Conservation (phyloP, 2,113 vertebrate species). For the Heterotilapia buettikoferi region DNA sequence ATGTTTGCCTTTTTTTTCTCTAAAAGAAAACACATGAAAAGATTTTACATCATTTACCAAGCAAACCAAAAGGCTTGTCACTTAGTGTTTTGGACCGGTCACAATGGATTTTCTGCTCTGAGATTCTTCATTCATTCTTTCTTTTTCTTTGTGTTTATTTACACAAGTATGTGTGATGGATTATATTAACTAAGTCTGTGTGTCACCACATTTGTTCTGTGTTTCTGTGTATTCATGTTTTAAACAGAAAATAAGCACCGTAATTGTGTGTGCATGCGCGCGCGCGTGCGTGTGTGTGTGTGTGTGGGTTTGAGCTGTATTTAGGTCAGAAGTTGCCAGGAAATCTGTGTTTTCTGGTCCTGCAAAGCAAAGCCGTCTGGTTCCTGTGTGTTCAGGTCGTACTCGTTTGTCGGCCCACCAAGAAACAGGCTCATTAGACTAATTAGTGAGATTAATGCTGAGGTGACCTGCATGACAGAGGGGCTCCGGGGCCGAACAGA, state of each 20-base stretch:
- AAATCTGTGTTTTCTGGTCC: slow-evolving; percentile 16
- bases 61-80: not conserved
- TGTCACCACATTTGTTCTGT: not conserved
- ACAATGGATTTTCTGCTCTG: not conserved
- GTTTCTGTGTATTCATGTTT: not conserved
- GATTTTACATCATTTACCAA: not conserved
- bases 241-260: not conserved
- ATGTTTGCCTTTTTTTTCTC: not conserved
- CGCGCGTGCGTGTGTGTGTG: not conserved
- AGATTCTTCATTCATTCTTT: not conserved
- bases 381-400: slow-evolving; percentile 28
- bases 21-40: not conserved
- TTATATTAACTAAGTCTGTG: slow-evolving; percentile 6
- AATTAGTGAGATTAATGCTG: slow-evolving; percentile 51
- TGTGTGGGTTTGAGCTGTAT: not conserved
- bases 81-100: not conserved
- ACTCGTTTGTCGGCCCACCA: slow-evolving; percentile 45
- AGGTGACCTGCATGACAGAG: slow-evolving; percentile 32
- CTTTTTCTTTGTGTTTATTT: not conserved
- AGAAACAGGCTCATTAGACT: slow-evolving; percentile 51
- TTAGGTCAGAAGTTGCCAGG: slow-evolving; percentile 44
- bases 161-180: not conserved
- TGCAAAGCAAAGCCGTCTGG: slow-evolving; percentile 14
- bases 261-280: not conserved
- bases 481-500: slow-evolving; percentile 41